A percentile compares a stretch with the other conserved stretches of the same genome.
These are phyloP conservation scores for Colistium nudipinnis DNA, from an alignment of 2,113 vertebrate species.

Conservation along the genomic window DNA sequence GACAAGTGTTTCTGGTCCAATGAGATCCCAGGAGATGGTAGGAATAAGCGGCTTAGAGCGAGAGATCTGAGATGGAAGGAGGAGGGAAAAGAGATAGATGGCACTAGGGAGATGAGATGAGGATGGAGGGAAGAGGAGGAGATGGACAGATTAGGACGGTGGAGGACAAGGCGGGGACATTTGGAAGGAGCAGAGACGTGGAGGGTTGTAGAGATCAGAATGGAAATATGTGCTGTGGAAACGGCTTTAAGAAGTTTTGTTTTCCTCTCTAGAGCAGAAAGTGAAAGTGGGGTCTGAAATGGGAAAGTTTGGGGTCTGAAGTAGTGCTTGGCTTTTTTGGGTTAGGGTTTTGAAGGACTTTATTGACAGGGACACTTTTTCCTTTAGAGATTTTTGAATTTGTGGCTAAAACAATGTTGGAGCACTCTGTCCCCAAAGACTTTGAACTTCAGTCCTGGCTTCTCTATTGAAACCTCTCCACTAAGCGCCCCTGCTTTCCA, in stretches of 20 bases:
- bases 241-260: slow-evolving; percentile 58
- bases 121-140: slow-evolving; percentile 53
- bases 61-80: slow-evolving; percentile 71
- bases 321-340: slow-evolving; percentile 63
- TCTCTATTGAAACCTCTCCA: slow-evolving; percentile 46
- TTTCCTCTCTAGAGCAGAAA: slow-evolving; percentile 33
- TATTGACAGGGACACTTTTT: slow-evolving; percentile 60
- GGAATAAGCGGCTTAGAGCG: slow-evolving; percentile 79
- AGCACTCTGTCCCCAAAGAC: slow-evolving; percentile 45
- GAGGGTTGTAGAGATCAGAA: slow-evolving; percentile 47
- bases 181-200: slow-evolving; percentile 64
- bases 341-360: slow-evolving; percentile 63
- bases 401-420: slow-evolving; percentile 56
- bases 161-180: slow-evolving; percentile 63
- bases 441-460: slow-evolving; percentile 52
- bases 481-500: slow-evolving; percentile 30
- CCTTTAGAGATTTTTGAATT: slow-evolving; percentile 47
- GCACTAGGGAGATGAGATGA: slow-evolving; percentile 67
- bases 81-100: slow-evolving; percentile 66
- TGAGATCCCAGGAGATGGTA: slow-evolving; percentile 79
- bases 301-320: slow-evolving; percentile 56
- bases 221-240: slow-evolving; percentile 59
- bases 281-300: background rate
- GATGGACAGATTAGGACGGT: slow-evolving; percentile 64
- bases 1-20: slow-evolving; percentile 84